Conservation (phyloP, 92 coral and sea anemone species). For the Pocillopora meandrina region DNA sequence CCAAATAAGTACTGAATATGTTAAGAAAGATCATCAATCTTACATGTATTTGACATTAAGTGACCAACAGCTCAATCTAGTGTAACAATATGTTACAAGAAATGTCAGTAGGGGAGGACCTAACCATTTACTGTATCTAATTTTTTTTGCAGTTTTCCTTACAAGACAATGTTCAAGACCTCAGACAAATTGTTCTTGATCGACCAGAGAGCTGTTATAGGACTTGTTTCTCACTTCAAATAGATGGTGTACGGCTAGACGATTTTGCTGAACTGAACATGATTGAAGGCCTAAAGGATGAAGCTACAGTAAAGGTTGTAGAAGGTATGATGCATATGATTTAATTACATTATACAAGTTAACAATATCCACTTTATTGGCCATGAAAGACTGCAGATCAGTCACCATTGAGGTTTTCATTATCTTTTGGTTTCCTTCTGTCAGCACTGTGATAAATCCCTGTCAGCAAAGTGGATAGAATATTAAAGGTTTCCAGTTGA, state of each 20-base stretch:
- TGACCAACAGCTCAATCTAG: too few relatives aligned
- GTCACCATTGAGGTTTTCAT: neutral
- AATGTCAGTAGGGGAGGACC: neutral
- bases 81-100: too few relatives aligned
- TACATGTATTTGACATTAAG: too few relatives aligned
- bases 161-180: slow-evolving; percentile 96
- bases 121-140: neutral
- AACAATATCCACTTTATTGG: neutral
- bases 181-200: slow-evolving; percentile 91
- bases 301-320: slow-evolving; percentile 72
- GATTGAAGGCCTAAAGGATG: slow-evolving; percentile 85
- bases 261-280: slow-evolving; percentile 96
- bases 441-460: too few relatives aligned
- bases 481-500: too few relatives aligned
- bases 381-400: too few relatives aligned
- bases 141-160: slow-evolving; percentile 70
- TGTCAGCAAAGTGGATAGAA: too few relatives aligned
- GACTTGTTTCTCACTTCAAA: slow-evolving; percentile 86
- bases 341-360: neutral
- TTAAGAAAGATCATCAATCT: too few relatives aligned
- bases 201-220: slow-evolving; percentile 95
- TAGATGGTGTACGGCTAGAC: slow-evolving; percentile 93
- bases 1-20: too few relatives aligned
- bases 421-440: too few relatives aligned
- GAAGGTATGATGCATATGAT: slow-evolving; percentile 69